Evolutionary conservation across 2,113 vertebrate species (phyloP), one percentile per base, ranked within the genome.

Genomic region (Ciconia boyciana): DNA sequence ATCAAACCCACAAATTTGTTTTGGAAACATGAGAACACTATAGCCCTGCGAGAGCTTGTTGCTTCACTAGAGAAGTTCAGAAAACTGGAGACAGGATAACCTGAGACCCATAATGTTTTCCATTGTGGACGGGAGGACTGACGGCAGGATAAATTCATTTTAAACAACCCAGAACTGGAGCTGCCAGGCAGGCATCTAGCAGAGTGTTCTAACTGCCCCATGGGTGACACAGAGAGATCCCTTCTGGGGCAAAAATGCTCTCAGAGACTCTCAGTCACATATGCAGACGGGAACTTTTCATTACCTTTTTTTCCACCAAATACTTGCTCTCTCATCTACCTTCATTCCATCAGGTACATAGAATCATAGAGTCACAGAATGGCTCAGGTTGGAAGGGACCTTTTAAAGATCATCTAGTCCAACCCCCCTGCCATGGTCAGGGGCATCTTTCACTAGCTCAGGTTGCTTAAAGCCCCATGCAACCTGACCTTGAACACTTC

Each of bases 341-440:
- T 61, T 52, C 65, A 75, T 46, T 57, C 31, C 9, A 32, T 46
- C 20, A 55, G 71, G 18, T 71, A 44, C 31, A 10, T 25, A 54
- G 62, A 71, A 52, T 58, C 78, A 75, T 6, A 80, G 39, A 79
- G 14, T 52, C 39, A 72, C 15, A 44, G 25, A 68, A 62, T 16
- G 10, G 3, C 39, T 71, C 11, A 14, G 41, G 4, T 10, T 91
- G 52, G 61, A 80, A 62, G 5, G 1, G 7, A 43, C 3, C 18
- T 88, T 55, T 48, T 43, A 66, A 39, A 86, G 41, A 62, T 54
- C 28, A 44, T 15, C 10, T 85, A 17, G 13, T 87, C n/a, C 31
- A 80, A 13, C 1, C 1, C 0, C 9, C 20, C 6, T n/a, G 36
- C 12, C 10, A 36, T 10, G 17, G 20, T n/a, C 24, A 72, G 44